These are phyloP conservation scores for Harpagifer antarcticus DNA, from an alignment of 2,797 vertebrate species.

Conservation along the genomic window DNA sequence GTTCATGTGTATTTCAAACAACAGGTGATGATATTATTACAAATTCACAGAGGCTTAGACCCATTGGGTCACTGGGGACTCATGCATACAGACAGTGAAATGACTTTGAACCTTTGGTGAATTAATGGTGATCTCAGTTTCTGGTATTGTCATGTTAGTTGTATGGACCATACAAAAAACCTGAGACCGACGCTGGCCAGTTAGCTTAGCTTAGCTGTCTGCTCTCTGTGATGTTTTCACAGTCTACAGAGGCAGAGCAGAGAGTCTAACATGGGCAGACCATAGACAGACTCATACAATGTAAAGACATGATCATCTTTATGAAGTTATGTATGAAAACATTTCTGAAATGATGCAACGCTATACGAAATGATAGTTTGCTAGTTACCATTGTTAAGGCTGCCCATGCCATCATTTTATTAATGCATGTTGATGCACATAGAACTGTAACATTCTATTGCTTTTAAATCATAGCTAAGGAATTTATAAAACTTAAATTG, in stretches of 20 bases:
- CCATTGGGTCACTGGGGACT: conserved; percentile 3
- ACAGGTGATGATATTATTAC: conserved; percentile 6
- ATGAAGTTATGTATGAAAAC: background rate
- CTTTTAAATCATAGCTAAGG: conserved; percentile 30
- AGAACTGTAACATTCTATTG: conserved; percentile 55
- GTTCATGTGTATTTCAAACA: background rate
- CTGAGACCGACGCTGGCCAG: conserved; percentile 41
- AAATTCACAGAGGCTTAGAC: background rate
- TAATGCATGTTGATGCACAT: conserved; percentile 35
- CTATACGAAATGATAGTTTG: background rate
- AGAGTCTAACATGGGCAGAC: conserved; percentile 64
- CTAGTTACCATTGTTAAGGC: background rate
- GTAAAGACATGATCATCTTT: background rate
- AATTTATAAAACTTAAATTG: conserved; percentile 59
- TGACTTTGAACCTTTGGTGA: background rate
- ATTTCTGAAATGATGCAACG: background rate
- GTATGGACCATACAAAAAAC: conserved; percentile 82
- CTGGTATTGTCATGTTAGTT: conserved; percentile 81
- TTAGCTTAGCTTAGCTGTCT: conserved; percentile 28
- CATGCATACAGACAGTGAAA: conserved; percentile 4
- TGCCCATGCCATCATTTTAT: conserved; percentile 45
- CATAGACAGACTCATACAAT: background rate
- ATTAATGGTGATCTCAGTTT: conserved; percentile 64
- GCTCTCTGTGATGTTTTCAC: conserved; percentile 65
- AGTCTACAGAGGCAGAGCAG: conserved; percentile 49